Evolutionary conservation across 1,140 invertebrate species (phyloP), one percentile per base, ranked within the genome.

Genomic region (Heliconius himera): DNA sequence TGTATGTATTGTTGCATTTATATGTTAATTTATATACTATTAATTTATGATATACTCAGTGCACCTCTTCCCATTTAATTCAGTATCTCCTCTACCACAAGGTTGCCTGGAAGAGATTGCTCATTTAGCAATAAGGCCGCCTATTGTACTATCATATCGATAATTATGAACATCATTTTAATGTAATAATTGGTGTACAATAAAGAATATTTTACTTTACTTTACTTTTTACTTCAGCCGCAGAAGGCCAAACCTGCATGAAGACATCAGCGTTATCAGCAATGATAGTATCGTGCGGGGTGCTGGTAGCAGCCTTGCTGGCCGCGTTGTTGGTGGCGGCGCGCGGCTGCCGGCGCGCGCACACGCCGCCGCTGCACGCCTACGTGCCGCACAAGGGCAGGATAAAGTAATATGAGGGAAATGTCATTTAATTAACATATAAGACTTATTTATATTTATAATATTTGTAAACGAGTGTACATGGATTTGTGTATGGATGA

Each of bases 201-300:
- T n/a, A n/a, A n/a, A n/a, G n/a, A n/a, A n/a, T n/a, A n/a, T n/a
- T n/a, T n/a, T n/a, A n/a, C n/a, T n/a, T n/a, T n/a, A n/a, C n/a
- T n/a, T n/a, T n/a, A n/a, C n/a, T n/a, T n/a, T n/a, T n/a, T 20
- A 26, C 29, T 66, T 18, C 49, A 85, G 83, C 89, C 82, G 54
- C 85, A 74, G 95, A 95, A 83, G 92, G 95, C 0, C 96, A 96
- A 86, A 97, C 97, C 1, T 98, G 97, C 85, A 93, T 98, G 81
- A 96, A 96, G 90, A 97, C 97, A 6, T 96, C 96, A 51, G 96
- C 97, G 18, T 95, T 98, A 74, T 97, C 97, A 29, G 97, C 97
- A 0, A 93, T 98, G 49, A 95, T 97, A 33, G 97, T 96, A 1
- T 95, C 96, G 1, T 96, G 96, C 33, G 97, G 96, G 26, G 95